Evolutionary conservation across 2,888 invertebrate genomes (phyloP).

Genomic region (Hirtodrosophila cameraria): DNA sequence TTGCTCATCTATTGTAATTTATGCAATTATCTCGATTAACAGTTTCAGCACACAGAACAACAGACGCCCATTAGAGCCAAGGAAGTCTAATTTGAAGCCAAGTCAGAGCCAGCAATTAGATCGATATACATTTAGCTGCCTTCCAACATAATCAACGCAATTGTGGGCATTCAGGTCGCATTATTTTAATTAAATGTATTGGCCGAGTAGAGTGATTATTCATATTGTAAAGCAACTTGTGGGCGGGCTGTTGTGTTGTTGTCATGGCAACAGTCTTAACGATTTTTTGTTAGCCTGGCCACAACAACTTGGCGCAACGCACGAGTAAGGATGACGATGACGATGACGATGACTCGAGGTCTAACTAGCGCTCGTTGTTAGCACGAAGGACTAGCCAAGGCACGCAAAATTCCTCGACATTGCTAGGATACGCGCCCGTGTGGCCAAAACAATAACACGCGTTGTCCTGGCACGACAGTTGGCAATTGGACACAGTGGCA

Average conservation of each 20-base stretch:
- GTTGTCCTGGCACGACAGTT: conserved; percentile 61
- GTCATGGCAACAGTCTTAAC: conserved; percentile 64
- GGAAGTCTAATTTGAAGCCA: conserved; percentile 48
- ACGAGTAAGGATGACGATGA: too few species aligned
- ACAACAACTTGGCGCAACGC: conserved; percentile 54
- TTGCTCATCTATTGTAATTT: conserved; percentile 66
- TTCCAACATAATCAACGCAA: conserved; percentile 35
- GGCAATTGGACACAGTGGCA: conserved; percentile 72
- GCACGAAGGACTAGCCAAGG: conserved; percentile 41
- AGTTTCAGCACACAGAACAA: conserved; percentile 41
- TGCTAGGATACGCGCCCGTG: conserved; percentile 79
- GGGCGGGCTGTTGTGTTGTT: conserved; percentile 13
- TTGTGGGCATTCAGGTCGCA: conserved; percentile 35
- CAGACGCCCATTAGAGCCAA: neutral
- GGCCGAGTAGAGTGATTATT: conserved; percentile 37
- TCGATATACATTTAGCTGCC: conserved; percentile 50
- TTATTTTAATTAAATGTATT: conserved; percentile 49
- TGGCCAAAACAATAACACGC: conserved; percentile 75
- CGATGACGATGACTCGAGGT: conserved; percentile 33
- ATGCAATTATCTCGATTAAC: conserved; percentile 81
- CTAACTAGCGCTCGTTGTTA: conserved; percentile 38
- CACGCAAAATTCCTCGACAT: conserved; percentile 71
- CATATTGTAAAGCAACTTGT: conserved; percentile 29
- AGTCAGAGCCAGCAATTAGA: conserved; percentile 29
- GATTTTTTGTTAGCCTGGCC: conserved; percentile 68